Conservation (phyloP, 2,113 vertebrate species). For the Heterocephalus glaber region DNA sequence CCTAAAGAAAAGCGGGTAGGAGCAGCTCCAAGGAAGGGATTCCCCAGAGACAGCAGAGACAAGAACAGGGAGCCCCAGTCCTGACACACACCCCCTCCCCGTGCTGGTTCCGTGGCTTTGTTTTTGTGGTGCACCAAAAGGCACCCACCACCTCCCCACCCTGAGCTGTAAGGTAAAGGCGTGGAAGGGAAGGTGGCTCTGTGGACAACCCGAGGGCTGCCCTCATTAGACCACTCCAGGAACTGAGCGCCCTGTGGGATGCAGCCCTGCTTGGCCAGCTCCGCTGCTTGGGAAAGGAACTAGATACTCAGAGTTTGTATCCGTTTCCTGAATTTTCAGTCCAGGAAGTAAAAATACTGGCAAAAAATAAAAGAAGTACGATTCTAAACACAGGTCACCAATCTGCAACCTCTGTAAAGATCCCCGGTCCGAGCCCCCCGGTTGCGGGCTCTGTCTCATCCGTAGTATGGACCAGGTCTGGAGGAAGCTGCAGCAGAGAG, state of each 20-base stretch:
- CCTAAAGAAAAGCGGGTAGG: background rate
- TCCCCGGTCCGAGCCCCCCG: too few species aligned
- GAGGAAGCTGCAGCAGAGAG: background rate
- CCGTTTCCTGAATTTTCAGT: slow-evolving; percentile 1
- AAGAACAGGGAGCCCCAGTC: background rate
- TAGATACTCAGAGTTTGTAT: background rate
- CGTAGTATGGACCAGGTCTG: background rate
- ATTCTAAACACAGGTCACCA: background rate
- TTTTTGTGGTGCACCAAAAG: background rate
- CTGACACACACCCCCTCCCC: background rate
- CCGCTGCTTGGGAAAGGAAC: background rate
- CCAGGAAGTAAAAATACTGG: background rate
- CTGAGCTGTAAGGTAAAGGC: background rate
- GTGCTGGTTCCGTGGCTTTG: background rate
- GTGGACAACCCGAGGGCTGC: background rate
- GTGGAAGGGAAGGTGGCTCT: background rate
- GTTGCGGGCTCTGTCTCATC: background rate
- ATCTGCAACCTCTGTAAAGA: background rate
- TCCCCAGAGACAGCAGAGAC: background rate
- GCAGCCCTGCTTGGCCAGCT: background rate
- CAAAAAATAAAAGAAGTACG: background rate
- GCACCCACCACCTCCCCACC: background rate
- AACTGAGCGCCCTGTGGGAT: background rate
- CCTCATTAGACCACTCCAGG: background rate
- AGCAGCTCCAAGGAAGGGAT: background rate